These are phyloP conservation scores for Plectrocnemia conspersa DNA, from an alignment of 1,140 invertebrate genomes.

Conservation along the genomic window DNA sequence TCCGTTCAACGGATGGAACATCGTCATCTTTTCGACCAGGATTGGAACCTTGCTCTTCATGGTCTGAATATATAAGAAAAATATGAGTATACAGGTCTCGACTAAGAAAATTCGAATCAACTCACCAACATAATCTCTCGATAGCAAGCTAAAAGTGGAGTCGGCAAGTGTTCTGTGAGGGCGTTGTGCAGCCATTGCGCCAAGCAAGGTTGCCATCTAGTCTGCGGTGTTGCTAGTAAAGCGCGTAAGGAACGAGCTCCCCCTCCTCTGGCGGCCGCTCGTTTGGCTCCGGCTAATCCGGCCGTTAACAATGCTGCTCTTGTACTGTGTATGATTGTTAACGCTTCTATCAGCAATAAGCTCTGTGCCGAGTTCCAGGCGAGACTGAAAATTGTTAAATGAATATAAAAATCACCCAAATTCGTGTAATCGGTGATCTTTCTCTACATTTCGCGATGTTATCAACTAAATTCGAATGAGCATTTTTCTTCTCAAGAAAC, in stretches of 20 bases:
- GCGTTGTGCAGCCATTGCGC: conserved; percentile 33
- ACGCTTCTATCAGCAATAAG: conserved; percentile 20
- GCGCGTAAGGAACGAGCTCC: conserved; percentile 24
- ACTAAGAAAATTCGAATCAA: neutral
- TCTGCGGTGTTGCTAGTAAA: conserved; percentile 26
- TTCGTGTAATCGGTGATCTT: no score
- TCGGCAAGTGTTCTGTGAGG: conserved; percentile 28
- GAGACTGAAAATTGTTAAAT: conserved; percentile 23
- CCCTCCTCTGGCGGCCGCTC: conserved; percentile 25
- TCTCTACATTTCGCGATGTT: no score
- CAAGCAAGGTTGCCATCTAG: conserved; percentile 29
- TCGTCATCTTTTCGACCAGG: conserved; percentile 32
- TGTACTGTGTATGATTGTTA: conserved; percentile 18
- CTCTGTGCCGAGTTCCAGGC: conserved; percentile 29
- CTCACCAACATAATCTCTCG: conserved; percentile 32
- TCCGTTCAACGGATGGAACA: conserved; percentile 30
- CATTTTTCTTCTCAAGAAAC: no score
- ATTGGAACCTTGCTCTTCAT: conserved; percentile 32
- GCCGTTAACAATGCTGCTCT: conserved; percentile 26
- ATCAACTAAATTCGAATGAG: no score
- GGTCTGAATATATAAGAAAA: conserved; percentile 16
- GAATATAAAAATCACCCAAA: no score
- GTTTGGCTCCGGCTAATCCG: conserved; percentile 23
- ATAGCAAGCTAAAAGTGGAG: conserved; percentile 27
- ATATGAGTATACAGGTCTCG: conserved; percentile 1